A percentile compares a stretch with the other conserved stretches of the same genome.
These are phyloP conservation scores for Hiodon alosoides DNA, from an alignment of 2,113 vertebrate genomes.

Conservation along the genomic window DNA sequence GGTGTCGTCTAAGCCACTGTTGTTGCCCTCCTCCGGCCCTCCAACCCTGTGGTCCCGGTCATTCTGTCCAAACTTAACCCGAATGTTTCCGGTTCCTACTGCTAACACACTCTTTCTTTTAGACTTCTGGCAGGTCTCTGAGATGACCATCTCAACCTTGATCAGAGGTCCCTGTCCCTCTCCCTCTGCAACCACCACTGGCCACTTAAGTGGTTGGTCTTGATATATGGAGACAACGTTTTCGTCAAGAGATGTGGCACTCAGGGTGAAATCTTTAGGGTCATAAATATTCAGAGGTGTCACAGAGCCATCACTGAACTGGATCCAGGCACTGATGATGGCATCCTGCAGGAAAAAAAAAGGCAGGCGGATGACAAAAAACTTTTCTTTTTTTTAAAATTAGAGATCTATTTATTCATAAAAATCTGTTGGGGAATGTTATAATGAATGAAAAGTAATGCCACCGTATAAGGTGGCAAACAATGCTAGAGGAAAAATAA, in stretches of 20 bases:
- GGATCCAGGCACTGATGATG: slow-evolving; percentile 80
- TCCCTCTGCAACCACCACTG: slow-evolving; percentile 73
- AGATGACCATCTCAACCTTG: slow-evolving; percentile 87
- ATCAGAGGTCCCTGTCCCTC: slow-evolving; percentile 86
- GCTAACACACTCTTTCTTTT: slow-evolving; percentile 89
- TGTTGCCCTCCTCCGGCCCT: slow-evolving; percentile 56
- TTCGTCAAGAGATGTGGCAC: slow-evolving; percentile 80
- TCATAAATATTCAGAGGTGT: slow-evolving; percentile 91
- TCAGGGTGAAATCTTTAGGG: slow-evolving; percentile 80
- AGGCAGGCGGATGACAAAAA: not conserved
- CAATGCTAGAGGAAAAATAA: too few relatives aligned
- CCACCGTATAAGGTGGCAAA: too few relatives aligned
- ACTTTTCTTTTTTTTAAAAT: too few relatives aligned
- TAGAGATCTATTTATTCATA: too few relatives aligned
- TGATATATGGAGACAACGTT: slow-evolving; percentile 76
- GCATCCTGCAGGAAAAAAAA: slow-evolving; percentile 71
- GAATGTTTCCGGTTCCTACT: slow-evolving; percentile 73
- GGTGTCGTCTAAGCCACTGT: slow-evolving; percentile 59
- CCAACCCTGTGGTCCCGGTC: slow-evolving; percentile 56
- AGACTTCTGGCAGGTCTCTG: slow-evolving; percentile 89
- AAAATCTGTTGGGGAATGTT: too few relatives aligned
- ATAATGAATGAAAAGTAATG: too few relatives aligned
- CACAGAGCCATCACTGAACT: slow-evolving; percentile 90
- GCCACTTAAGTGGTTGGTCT: slow-evolving; percentile 67
- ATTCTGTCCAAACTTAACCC: slow-evolving; percentile 77